phyloP scores from a whole-genome alignment of 92 coral and sea anemone species.

The Palythoa grandiflora region DNA sequence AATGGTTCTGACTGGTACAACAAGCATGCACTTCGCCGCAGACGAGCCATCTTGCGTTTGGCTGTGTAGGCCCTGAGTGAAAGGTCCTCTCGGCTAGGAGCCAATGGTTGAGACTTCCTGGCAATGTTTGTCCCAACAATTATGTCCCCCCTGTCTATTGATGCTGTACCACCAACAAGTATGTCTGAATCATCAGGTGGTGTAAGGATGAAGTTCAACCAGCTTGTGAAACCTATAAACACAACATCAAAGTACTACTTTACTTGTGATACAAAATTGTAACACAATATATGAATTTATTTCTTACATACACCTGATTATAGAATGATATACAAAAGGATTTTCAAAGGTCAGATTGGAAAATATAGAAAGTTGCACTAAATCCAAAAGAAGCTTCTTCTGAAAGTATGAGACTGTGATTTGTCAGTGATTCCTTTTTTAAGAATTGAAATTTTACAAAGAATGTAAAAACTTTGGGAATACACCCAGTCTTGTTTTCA shows the following conservation, averaged over 20 bases:
- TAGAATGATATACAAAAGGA: too few species aligned
- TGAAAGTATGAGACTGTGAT: too few species aligned
- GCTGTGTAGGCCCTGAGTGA: conserved; percentile 94
- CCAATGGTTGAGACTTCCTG: conserved; percentile 85
- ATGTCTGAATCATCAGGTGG: conserved; percentile 91
- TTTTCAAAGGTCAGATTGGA: too few species aligned
- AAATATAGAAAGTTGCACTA: too few species aligned
- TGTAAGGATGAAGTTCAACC: conserved; percentile 93
- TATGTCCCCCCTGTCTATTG: background rate
- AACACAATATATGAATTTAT: too few species aligned
- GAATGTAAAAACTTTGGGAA: too few species aligned
- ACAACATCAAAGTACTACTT: background rate
- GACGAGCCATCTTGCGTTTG: conserved; percentile 94
- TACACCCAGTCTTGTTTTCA: too few species aligned
- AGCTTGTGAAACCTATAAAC: conserved; percentile 83
- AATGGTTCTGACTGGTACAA: conserved; percentile 94
- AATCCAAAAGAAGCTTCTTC: too few species aligned
- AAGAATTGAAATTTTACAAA: too few species aligned
- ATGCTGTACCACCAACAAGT: background rate
- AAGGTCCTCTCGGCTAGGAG: conserved; percentile 92
- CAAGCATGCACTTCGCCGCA: conserved; percentile 90
- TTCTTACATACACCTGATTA: too few species aligned
- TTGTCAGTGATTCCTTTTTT: too few species aligned
- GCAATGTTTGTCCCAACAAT: conserved; percentile 59
- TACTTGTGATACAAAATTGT: too few species aligned